A percentile compares a stretch with the other conserved stretches of the same genome.
These are phyloP conservation scores for Campylomormyrus tamandua DNA, from an alignment of 2,113 vertebrate species.

Conservation along the genomic window DNA sequence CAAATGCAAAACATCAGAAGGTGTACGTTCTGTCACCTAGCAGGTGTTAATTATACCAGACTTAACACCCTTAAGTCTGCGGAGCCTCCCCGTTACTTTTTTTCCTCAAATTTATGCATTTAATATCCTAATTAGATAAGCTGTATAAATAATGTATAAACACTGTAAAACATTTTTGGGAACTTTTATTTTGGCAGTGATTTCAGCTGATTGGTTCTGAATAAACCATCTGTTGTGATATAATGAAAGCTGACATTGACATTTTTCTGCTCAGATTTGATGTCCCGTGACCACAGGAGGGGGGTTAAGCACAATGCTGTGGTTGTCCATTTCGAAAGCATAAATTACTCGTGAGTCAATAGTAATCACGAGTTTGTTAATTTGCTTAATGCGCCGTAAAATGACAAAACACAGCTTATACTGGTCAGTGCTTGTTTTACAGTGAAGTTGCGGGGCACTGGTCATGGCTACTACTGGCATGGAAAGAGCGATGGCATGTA, in stretches of 20 bases:
- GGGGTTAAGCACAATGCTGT: background rate
- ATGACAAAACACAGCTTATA: background rate
- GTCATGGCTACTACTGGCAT: background rate
- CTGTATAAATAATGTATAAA: constrained; percentile 1
- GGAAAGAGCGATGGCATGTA: background rate
- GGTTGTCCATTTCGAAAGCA: background rate
- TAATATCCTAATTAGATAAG: background rate
- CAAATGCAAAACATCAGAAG: background rate
- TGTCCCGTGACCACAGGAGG: background rate
- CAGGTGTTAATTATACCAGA: background rate
- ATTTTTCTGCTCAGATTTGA: background rate
- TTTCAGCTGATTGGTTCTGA: background rate
- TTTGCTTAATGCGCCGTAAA: background rate
- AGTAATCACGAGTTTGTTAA: background rate
- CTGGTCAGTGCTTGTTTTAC: background rate
- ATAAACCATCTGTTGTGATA: background rate
- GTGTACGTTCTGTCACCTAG: background rate
- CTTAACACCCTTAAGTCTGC: background rate
- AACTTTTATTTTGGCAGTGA: background rate
- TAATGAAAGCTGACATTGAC: background rate
- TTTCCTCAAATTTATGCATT: background rate
- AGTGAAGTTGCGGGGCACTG: background rate
- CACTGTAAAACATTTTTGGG: background rate
- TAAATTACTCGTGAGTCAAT: background rate
- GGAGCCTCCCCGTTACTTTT: background rate